These are phyloP conservation scores for Archivesica marissinica DNA, from an alignment of 1,140 invertebrate genomes.

Conservation along the genomic window DNA sequence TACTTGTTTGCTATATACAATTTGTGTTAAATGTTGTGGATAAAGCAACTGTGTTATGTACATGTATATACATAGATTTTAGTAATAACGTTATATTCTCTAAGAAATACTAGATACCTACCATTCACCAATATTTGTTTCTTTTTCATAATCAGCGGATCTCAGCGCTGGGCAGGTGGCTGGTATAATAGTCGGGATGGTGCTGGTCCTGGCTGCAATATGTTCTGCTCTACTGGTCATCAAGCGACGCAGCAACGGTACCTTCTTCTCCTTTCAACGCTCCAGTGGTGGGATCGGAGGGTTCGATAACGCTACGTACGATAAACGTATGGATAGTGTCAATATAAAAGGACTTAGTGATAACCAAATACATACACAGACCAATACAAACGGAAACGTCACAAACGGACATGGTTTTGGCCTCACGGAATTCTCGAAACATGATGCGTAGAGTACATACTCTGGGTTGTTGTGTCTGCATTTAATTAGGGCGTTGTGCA, in stretches of 20 bases:
- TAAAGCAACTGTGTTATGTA: too few relatives aligned
- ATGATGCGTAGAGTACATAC: too few relatives aligned
- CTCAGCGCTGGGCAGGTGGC: conserved; percentile 23
- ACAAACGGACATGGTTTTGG: conserved; percentile 18
- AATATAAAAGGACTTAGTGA: conserved; percentile 28
- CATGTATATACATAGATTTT: too few relatives aligned
- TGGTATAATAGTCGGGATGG: conserved; percentile 33
- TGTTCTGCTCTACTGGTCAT: conserved; percentile 12
- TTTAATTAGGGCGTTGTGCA: too few relatives aligned
- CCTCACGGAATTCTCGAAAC: background rate
- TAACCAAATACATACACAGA: background rate
- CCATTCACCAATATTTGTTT: too few relatives aligned
- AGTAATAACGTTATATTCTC: too few relatives aligned
- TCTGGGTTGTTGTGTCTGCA: too few relatives aligned
- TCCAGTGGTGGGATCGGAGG: background rate
- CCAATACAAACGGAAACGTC: background rate
- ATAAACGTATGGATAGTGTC: conserved; percentile 27
- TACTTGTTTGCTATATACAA: too few relatives aligned
- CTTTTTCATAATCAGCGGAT: conserved; percentile 24
- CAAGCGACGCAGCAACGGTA: background rate
- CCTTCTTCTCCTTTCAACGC: background rate
- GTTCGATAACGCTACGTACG: conserved; percentile 44
- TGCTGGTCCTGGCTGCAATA: background rate
- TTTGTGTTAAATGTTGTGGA: too few relatives aligned
- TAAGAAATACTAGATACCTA: too few relatives aligned